A percentile compares a stretch with the other conserved stretches of the same genome.
These are phyloP conservation scores for Myocastor coypus DNA, from an alignment of 2,113 vertebrate genomes.

Conservation along the genomic window DNA sequence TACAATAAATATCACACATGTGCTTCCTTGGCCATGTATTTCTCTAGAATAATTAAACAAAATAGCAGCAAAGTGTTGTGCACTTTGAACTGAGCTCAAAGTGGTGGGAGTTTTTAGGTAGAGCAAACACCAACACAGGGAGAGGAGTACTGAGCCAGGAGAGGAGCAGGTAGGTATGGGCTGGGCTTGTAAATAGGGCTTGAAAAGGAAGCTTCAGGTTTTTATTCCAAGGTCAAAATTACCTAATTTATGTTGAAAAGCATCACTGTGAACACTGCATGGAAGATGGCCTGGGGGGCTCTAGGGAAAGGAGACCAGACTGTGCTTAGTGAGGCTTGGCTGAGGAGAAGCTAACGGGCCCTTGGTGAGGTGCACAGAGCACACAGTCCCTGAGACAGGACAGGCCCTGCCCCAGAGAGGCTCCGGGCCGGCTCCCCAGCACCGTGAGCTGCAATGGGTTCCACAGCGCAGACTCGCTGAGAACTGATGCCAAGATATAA, in stretches of 20 bases:
- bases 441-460: background rate
- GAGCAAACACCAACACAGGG: background rate
- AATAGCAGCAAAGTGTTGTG: background rate
- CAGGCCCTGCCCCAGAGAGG: background rate
- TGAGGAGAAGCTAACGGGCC: background rate
- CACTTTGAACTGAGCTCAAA: background rate
- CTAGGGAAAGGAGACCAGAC: background rate
- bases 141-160: background rate
- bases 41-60: background rate
- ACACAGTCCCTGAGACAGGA: background rate
- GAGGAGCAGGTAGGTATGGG: background rate
- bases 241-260: background rate
- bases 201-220: background rate
- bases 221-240: slow-evolving; percentile 4
- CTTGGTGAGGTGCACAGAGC: background rate
- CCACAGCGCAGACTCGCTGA: background rate
- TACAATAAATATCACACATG: background rate
- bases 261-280: background rate
- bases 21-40: background rate
- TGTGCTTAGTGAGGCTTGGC: background rate
- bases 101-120: background rate
- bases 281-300: background rate
- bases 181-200: background rate
- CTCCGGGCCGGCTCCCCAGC: background rate
- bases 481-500: background rate